phyloP scores from a whole-genome alignment of 92 coral and sea anemone genomes.

The Blastomussa wellsi region DNA sequence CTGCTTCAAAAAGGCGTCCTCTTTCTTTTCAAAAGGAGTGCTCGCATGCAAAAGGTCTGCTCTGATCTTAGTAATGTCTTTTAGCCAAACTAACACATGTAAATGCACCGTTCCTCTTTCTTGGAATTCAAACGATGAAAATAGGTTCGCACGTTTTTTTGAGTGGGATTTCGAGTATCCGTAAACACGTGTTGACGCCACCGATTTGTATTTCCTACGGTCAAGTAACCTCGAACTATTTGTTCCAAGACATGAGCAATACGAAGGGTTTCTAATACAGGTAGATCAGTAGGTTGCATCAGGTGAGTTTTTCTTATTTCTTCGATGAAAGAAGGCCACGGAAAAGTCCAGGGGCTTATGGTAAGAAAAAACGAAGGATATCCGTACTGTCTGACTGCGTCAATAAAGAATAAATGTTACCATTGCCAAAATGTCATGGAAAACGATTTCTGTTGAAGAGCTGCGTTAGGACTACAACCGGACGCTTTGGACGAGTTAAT shows the following conservation, averaged over 20 bases:
- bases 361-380: too few relatives aligned
- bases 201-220: too few relatives aligned
- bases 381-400: conserved; percentile 46
- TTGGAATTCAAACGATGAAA: conserved; percentile 60
- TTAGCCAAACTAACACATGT: conserved; percentile 54
- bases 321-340: too few relatives aligned
- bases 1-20: conserved; percentile 33
- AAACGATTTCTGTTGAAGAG: conserved; percentile 31
- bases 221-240: too few relatives aligned
- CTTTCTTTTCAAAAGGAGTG: conserved; percentile 39
- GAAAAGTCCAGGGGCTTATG: too few relatives aligned
- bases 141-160: conserved; percentile 33
- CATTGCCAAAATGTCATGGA: conserved; percentile 41
- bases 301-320: too few relatives aligned
- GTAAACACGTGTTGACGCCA: too few relatives aligned
- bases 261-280: too few relatives aligned
- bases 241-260: too few relatives aligned
- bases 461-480: conserved; percentile 34
- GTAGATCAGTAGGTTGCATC: too few relatives aligned
- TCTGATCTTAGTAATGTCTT: not conserved
- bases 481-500: conserved; percentile 24
- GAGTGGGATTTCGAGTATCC: too few relatives aligned
- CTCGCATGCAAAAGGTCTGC: conserved; percentile 22
- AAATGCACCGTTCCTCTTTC: conserved; percentile 40
- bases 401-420: conserved; percentile 42